Evolutionary conservation across 2,113 vertebrate species (phyloP).

Genomic region (Sylvia atricapilla): DNA sequence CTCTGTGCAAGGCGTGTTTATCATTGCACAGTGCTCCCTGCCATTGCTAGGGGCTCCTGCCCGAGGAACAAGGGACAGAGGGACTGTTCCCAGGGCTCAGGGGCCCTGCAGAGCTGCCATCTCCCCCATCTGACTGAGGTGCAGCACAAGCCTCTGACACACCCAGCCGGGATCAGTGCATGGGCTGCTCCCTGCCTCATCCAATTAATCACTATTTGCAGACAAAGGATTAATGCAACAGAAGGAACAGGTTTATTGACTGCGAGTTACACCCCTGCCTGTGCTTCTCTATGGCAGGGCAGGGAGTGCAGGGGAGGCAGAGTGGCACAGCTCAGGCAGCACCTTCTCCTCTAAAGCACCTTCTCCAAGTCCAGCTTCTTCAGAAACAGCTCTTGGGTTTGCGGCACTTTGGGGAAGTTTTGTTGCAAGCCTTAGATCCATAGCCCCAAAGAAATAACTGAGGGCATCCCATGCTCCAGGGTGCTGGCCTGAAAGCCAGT

Average conservation of each 20-base stretch:
- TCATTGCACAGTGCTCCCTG: not conserved
- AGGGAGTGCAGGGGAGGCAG: not conserved
- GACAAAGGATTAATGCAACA: not conserved
- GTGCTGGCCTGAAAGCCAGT: fast-evolving
- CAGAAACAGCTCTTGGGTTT: not conserved
- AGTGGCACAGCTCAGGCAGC: fast-evolving
- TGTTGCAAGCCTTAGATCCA: not conserved
- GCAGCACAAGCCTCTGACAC: fast-evolving
- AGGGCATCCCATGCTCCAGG: not conserved
- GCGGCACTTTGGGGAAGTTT: not conserved
- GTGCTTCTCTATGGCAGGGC: not conserved
- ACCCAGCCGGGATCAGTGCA: not conserved
- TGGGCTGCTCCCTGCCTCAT: not conserved
- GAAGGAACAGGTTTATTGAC: not conserved
- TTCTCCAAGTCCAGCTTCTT: not conserved
- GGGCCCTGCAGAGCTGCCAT: not conserved
- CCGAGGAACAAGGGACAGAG: not conserved
- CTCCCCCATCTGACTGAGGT: fast-evolving
- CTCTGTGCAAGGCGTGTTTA: not conserved
- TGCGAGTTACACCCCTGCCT: not conserved
- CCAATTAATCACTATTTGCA: not conserved
- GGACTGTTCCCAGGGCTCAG: too few species aligned
- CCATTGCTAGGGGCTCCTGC: not conserved
- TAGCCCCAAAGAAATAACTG: not conserved
- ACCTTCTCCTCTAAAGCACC: not conserved